Conservation (phyloP, 2,113 vertebrate genomes). For the Neolamprologus falcicula region DNA sequence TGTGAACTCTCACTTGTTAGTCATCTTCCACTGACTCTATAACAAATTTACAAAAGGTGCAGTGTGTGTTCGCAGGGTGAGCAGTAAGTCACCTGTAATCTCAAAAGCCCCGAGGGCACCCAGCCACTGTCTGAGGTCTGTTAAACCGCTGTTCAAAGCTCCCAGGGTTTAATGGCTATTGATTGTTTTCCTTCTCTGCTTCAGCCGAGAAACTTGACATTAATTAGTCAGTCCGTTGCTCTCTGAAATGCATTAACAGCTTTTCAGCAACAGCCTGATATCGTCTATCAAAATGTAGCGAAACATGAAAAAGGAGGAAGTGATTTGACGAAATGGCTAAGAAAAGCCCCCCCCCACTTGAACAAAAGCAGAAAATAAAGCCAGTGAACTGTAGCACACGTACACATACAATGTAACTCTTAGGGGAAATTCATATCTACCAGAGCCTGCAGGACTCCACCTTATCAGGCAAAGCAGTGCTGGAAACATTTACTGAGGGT, state of each 20-base stretch:
- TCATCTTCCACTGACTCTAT: neutral
- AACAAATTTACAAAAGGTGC: constrained; percentile 33
- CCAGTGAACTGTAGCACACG: neutral
- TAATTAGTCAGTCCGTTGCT: constrained; percentile 48
- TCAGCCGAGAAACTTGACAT: constrained; percentile 59
- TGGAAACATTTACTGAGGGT: constrained; percentile 18
- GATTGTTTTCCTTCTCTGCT: constrained; percentile 56
- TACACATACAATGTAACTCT: neutral
- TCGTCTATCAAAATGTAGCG: constrained; percentile 10
- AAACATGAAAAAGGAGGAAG: neutral
- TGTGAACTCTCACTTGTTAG: constrained; percentile 28
- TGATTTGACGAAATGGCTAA: neutral
- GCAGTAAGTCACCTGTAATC: constrained; percentile 66
- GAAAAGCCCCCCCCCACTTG: neutral
- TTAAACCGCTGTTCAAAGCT: constrained; percentile 56
- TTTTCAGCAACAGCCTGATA: constrained; percentile 29
- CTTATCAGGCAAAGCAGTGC: constrained; percentile 31
- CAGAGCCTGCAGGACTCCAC: neutral
- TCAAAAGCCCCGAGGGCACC: constrained; percentile 52
- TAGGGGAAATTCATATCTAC: constrained; percentile 29
- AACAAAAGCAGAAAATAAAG: neutral
- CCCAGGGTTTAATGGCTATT: constrained; percentile 58
- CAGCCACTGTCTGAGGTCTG: constrained; percentile 45
- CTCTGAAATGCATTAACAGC: constrained; percentile 43
- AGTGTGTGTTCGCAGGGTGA: constrained; percentile 6